Base-by-base conservation (phyloP, 2,113 vertebrate genomes). In the Ancistrus triradiatus region DNA sequence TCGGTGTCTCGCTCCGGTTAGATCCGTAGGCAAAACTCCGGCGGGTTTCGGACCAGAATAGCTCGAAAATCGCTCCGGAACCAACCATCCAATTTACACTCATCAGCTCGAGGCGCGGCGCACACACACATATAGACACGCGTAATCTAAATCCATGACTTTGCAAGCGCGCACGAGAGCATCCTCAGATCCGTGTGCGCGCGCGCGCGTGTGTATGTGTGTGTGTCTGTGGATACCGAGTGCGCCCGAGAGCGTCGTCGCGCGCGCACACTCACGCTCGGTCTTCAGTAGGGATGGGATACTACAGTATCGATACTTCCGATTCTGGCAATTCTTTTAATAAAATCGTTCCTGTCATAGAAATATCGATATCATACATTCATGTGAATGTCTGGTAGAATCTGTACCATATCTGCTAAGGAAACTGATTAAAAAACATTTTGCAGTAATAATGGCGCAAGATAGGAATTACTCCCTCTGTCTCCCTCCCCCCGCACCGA, bases 121-220 rank as follows among this genome's bases (percentile, higher is more conserved):
- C 47, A 24, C 59, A 42, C 19, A 49, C 7, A 13, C 43, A 11
- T 40, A 13, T 10, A 15, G 24, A 22, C 35, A 21, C 46, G 64
- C 66, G 77, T 74, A 78, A 78, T 83, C 59, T 75, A 72, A 79
- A 75, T 79, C 79, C 78, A 84, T 81, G 81, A 76, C 81, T 75
- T 64, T 75, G 79, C 44, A 60, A 40, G 57, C 79, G 84, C 79
- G 81, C 85, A 78, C 74, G 71, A 74, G 69, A 85, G 79, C 84
- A 81, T 85, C 83, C 70, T 70, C 75, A 35, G 27, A 35, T 7
- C 43, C 43, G 43, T 13, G 38, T 42, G 35, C 7, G 52, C 10
- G 31, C 14, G 35, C 3, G 37, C 9, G 22, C 5, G 37, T 7
- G 33, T 3, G 19, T 14, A 33, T 8, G 18, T 22, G 35, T 2